phyloP scores from a whole-genome alignment of 2,888 invertebrate species.

The Acanthopleura granulata region DNA sequence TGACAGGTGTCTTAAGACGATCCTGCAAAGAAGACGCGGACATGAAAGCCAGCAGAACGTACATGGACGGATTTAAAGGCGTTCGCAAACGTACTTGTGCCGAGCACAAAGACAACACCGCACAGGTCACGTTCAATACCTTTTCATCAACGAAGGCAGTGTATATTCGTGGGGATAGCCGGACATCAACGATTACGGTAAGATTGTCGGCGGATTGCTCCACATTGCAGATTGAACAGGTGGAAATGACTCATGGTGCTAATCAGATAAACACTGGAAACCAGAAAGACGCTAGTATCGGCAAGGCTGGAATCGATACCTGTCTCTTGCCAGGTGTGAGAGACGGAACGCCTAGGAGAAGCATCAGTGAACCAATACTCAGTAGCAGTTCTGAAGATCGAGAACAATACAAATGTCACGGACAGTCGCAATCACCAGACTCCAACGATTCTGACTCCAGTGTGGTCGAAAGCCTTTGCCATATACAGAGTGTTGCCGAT shows the following conservation, averaged over 20 bases:
- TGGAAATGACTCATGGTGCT: conserved; percentile 12
- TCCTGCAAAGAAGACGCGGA: neutral
- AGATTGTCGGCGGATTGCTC: neutral
- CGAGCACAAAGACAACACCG: neutral
- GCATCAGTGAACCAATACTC: neutral
- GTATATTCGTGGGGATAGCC: neutral
- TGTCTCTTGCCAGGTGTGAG: too few relatives aligned
- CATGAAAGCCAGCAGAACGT: neutral
- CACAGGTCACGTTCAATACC: neutral
- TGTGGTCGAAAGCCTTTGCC: too few relatives aligned
- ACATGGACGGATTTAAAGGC: neutral
- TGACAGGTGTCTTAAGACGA: neutral
- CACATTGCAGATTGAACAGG: conserved; percentile 13
- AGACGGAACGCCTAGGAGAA: neutral
- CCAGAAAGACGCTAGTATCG: neutral
- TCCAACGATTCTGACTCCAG: too few relatives aligned
- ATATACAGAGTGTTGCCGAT: too few relatives aligned
- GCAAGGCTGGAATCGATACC: neutral
- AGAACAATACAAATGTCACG: too few relatives aligned
- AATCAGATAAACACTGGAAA: neutral
- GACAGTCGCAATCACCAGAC: too few relatives aligned
- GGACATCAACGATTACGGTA: conserved; percentile 3
- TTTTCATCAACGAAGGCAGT: conserved; percentile 14
- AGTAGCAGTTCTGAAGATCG: too few relatives aligned
- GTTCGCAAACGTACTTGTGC: neutral